These are phyloP conservation scores for Trachelus tabidus DNA, from an alignment of 2,888 invertebrate species.

Conservation along the genomic window DNA sequence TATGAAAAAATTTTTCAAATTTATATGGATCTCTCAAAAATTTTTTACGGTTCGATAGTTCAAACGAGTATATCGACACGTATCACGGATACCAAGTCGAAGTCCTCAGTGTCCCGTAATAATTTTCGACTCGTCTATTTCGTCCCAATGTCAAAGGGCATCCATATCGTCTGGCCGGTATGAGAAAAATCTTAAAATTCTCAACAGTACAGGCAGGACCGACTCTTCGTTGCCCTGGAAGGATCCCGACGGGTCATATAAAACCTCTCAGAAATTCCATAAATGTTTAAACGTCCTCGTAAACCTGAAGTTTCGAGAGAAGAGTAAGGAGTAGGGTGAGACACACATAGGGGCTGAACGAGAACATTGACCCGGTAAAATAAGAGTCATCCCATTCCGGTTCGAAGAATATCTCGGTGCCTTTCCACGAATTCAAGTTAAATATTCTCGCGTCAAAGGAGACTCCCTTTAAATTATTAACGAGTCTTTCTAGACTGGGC, in stretches of 20 bases:
- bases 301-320: conserved; percentile 40
- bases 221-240: conserved; percentile 23
- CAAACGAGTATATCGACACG: too few relatives aligned
- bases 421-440: background rate
- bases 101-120: background rate
- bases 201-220: background rate
- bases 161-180: conserved; percentile 42
- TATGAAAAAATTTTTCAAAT: too few relatives aligned
- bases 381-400: background rate
- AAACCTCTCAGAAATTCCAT: conserved; percentile 54
- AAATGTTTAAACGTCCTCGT: conserved; percentile 49
- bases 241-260: conserved; percentile 19
- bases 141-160: conserved; percentile 10
- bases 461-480: background rate
- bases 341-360: background rate
- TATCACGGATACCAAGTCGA: too few relatives aligned
- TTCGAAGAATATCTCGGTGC: background rate
- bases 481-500: background rate
- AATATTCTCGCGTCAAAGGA: background rate
- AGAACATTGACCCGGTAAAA: conserved; percentile 7
- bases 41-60: background rate
- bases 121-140: background rate
- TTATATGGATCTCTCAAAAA: too few relatives aligned
- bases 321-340: background rate
- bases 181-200: conserved; percentile 22